A percentile compares a stretch with the other conserved stretches of the same genome.
Evolutionary conservation across 1,140 invertebrate species (phyloP).

Genomic region (Popillia japonica): DNA sequence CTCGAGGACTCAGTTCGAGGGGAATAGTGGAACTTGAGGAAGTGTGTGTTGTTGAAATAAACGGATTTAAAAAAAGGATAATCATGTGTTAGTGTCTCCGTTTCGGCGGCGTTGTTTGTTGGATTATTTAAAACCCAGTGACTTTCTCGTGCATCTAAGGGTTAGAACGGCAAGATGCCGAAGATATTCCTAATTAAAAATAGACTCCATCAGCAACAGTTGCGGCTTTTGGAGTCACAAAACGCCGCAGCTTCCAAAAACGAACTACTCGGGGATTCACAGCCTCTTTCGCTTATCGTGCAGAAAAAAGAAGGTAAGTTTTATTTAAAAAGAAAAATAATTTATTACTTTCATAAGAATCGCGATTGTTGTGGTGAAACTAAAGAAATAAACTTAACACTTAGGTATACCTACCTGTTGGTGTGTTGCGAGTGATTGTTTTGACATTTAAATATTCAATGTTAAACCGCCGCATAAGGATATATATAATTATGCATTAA

Average conservation of each 20-base stretch:
- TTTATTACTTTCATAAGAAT: neutral
- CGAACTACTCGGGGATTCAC: slow-evolving; percentile 52
- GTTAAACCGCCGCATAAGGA: slow-evolving; percentile 21
- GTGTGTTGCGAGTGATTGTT: slow-evolving; percentile 23
- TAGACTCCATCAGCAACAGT: slow-evolving; percentile 86
- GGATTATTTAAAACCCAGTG: slow-evolving; percentile 10
- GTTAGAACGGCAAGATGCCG: slow-evolving; percentile 73
- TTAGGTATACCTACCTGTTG: slow-evolving; percentile 8
- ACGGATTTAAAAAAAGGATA: neutral
- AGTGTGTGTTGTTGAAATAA: neutral
- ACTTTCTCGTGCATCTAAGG: slow-evolving; percentile 12
- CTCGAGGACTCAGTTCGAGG: too few species aligned
- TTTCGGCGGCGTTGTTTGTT: neutral
- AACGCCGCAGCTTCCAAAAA: slow-evolving; percentile 63
- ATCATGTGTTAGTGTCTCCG: slow-evolving; percentile 26
- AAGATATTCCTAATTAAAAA: slow-evolving; percentile 91
- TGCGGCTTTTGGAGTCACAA: slow-evolving; percentile 79
- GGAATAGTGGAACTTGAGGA: neutral
- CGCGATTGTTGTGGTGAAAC: too few species aligned
- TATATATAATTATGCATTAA: slow-evolving; percentile 21
- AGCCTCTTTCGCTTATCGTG: slow-evolving; percentile 68
- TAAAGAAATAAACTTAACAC: neutral
- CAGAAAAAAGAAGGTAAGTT: slow-evolving; percentile 63
- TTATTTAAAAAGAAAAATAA: neutral
- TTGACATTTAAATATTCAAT: slow-evolving; percentile 32